Evolutionary conservation across 2,888 invertebrate species (phyloP), one percentile per base, ranked within the genome.

Genomic region (Drosophila emarginata): DNA sequence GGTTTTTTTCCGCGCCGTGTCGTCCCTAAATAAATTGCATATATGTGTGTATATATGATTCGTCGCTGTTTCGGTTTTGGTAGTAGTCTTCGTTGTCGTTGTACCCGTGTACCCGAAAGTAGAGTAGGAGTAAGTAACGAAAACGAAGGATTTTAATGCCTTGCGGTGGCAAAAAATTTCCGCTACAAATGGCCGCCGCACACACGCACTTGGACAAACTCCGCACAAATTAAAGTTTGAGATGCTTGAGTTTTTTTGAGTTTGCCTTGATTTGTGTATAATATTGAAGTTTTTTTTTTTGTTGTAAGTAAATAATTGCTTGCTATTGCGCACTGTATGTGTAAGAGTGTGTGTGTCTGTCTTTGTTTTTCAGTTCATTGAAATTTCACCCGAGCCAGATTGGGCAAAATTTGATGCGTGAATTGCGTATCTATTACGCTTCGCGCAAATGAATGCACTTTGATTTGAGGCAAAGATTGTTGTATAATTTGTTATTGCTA

Each of bases 351-450:
- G 63, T 67, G 73, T 79, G 66, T 82, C 77, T 86, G 82, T 79
- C 88, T 90, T 87, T 89, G 87, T 88, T 88, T 88, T 87, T 88
- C 89, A 89, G 89, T 87, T 89, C 89, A 89, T 88, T 89, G 89
- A 89, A 89, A 89, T 89, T 90, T 88, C 89, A 89, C 87, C 84
- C 85, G 79, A 84, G 78, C 80, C 62, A 73, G 80, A 84, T 77
- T 76, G 77, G 84, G 74, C 76, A 74, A 79, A 87, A 81, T 80
- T 83, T 77, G 78, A 77, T 78, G 76, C 54, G 75, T 66, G 78
- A 76, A 77, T 79, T 76, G 71, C 70, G 79, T 69, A 79, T 76
- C 71, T 82, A 76, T 80, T 79, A 79, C 84, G 76, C 72, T 64
- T 56, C 70, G 57, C 75, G 64, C 74, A 68, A 64, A 65, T 40